These are phyloP conservation scores for Drosophila histrio DNA, from an alignment of 2,888 invertebrate species.

Conservation along the genomic window DNA sequence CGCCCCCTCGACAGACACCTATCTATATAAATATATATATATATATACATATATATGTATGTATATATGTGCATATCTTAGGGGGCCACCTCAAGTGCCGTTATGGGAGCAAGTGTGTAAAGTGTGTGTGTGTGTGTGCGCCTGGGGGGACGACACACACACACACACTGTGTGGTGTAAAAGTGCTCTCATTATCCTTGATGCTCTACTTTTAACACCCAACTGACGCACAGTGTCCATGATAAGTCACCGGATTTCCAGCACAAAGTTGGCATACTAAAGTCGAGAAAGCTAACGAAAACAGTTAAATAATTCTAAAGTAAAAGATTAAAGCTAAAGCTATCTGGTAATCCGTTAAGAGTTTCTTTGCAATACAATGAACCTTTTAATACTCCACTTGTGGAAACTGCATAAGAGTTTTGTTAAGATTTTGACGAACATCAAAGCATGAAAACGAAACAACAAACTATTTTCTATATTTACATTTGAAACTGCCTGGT, in stretches of 20 bases:
- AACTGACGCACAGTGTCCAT: constrained; percentile 43
- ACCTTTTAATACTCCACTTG: background rate
- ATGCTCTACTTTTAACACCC: constrained; percentile 70
- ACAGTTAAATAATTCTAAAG: background rate
- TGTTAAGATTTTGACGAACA: background rate
- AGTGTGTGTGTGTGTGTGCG: constrained; percentile 12
- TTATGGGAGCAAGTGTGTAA: constrained; percentile 31
- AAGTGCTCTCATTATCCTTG: constrained; percentile 76
- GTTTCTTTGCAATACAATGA: background rate
- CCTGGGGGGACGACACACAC: constrained; percentile 30
- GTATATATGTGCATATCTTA: constrained; percentile 35
- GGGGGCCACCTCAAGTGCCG: constrained; percentile 52
- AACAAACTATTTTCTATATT: no score
- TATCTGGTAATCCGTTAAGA: background rate
- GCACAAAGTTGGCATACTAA: background rate
- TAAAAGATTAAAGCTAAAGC: background rate
- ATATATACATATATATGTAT: constrained; percentile 28
- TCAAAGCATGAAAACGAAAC: background rate
- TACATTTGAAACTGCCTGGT: no score
- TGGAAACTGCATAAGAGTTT: background rate
- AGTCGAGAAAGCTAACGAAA: background rate
- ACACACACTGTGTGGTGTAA: constrained; percentile 34
- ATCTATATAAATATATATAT: constrained; percentile 42
- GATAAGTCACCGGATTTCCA: constrained; percentile 18
- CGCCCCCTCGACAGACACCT: constrained; percentile 30